Evolutionary conservation across 1,140 invertebrate genomes (phyloP), one percentile per base, ranked within the genome.

Genomic region (Drosophila auraria): DNA sequence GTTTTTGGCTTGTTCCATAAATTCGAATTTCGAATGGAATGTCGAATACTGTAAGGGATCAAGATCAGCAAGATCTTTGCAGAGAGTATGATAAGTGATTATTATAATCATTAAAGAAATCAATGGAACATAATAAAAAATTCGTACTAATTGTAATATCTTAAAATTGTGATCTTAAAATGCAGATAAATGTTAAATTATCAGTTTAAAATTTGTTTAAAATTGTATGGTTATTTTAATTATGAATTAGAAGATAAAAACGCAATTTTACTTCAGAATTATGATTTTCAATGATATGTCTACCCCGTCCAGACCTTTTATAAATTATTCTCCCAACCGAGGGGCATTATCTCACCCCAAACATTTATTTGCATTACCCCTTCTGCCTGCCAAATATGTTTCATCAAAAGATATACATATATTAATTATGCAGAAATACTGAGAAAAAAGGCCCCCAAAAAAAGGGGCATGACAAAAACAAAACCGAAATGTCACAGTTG

Each of bases 281-380:
- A n/a, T n/a, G n/a, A n/a, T n/a, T n/a, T n/a, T n/a, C n/a, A n/a
- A n/a, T n/a, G n/a, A n/a, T n/a, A n/a, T n/a, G 38, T 64, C 45
- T 20, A 47, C 17, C 38, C 45, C 44, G 12, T 25, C 36, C 9
- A 51, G 14, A 11, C 3, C 3, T 14, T 33, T 71, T 6, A 30
- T 20, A 23, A 44, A 36, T 70, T 71, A 51, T 40, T 15, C 30
- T 57, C 47, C 27, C 27, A 47, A 49, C 27, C 25, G 30, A 69
- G 27, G n/a, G 49, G 61, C 53, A 76, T 73, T 66, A 72, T 83
- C 60, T 78, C 60, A 60, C 50, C 42, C 69, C 33, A 66, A 66
- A 58, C 62, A 84, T 70, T 90, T 84, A 82, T 89, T 82, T 89
- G 78, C 86, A 84, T 84, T 87, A 89, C 58, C 81, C 84, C 38